These are phyloP conservation scores for Erpetoichthys calabaricus DNA, from an alignment of 2,797 vertebrate genomes.

Conservation along the genomic window DNA sequence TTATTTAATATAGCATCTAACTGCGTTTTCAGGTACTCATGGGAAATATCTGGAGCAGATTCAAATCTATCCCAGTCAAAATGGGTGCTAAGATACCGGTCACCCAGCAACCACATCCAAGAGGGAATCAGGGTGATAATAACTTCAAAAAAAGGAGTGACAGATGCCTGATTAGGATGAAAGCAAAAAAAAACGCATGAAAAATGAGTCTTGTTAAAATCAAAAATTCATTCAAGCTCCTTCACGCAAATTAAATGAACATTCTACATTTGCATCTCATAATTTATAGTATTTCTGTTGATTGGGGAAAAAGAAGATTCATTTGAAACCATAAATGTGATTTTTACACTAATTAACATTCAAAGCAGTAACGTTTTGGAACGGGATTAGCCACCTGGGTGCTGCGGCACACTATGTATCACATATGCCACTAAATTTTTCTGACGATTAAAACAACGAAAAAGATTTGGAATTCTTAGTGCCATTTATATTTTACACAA, in stretches of 20 bases:
- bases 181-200: conserved; percentile 59
- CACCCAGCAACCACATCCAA: conserved; percentile 99
- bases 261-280: conserved; percentile 59
- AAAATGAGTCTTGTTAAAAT: conserved; percentile 93
- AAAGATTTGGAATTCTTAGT: too few species aligned
- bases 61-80: conserved; percentile 99
- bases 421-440: conserved; percentile 62
- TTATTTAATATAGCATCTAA: conserved; percentile 98
- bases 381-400: conserved; percentile 89
- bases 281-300: conserved; percentile 58
- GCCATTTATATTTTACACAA: too few species aligned
- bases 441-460: conserved; percentile 26
- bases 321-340: conserved; percentile 48
- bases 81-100: conserved; percentile 99
- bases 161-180: conserved; percentile 99
- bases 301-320: conserved; percentile 50
- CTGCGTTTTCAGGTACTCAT: conserved; percentile 99
- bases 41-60: conserved; percentile 99
- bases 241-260: conserved; percentile 92
- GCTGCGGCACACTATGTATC: conserved; percentile 67
- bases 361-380: conserved; percentile 66
- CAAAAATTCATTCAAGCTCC: conserved; percentile 92
- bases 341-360: conserved; percentile 65
- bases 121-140: conserved; percentile 98
- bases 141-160: conserved; percentile 99